These are phyloP conservation scores for Etheostoma cragini DNA, from an alignment of 2,113 vertebrate species.

Conservation along the genomic window DNA sequence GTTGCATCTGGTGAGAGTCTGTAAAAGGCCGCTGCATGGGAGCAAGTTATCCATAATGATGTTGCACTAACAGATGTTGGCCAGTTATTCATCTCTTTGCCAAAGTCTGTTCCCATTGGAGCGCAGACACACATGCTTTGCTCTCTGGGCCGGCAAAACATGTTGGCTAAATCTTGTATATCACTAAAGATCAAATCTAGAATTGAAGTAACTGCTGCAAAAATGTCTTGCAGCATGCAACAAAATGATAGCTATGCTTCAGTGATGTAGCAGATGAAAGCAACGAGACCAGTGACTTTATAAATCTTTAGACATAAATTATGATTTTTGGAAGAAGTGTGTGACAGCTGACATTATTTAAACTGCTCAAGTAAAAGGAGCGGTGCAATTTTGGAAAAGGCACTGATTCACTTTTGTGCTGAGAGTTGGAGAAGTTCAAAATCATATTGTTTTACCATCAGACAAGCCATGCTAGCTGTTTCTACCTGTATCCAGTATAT, in stretches of 20 bases:
- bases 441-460: neutral
- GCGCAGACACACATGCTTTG: constrained; percentile 63
- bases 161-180: constrained; percentile 60
- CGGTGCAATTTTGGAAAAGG: neutral
- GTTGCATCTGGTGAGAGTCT: constrained; percentile 68
- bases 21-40: constrained; percentile 64
- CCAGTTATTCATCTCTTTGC: constrained; percentile 80
- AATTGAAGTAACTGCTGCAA: constrained; percentile 63
- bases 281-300: neutral
- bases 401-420: neutral
- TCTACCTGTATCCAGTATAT: neutral
- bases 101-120: constrained; percentile 71
- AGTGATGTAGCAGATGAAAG: constrained; percentile 24
- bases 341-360: neutral
- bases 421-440: neutral
- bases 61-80: constrained; percentile 85
- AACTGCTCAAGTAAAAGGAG: constrained; percentile 1
- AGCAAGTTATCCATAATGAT: constrained; percentile 80
- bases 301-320: constrained; percentile 10
- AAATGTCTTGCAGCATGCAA: constrained; percentile 49
- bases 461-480: neutral
- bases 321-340: neutral
- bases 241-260: constrained; percentile 25
- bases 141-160: constrained; percentile 45
- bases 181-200: constrained; percentile 69